Evolutionary conservation across 2,797 vertebrate genomes (phyloP), one percentile per base, ranked within the genome.

Genomic region (Zenarchopterus dispar): DNA sequence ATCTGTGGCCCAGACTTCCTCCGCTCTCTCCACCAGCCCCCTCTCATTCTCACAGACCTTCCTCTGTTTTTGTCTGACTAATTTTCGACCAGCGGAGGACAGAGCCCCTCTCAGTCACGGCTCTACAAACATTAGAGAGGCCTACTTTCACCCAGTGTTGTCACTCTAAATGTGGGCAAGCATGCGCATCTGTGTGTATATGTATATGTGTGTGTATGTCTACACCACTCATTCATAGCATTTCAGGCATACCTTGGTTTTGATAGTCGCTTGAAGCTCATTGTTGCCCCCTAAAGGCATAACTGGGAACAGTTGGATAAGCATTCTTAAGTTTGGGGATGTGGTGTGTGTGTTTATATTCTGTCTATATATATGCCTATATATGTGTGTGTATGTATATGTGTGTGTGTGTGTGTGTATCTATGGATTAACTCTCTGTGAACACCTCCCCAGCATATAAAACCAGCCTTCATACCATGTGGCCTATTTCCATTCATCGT

Each of bases 1-100:
- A 93, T 94, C 93, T 84, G 45, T 58, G 56, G 73, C 73, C 84
- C 92, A 93, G 90, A 93, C 91, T 93, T 94, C 92, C 92, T 91
- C 67, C 73, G 66, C 76, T 69, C 67, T 69, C 56, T 59, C 68
- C 63, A 18, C 45, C 62, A 51, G 74, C 69, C 56, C 83, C 73
- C 83, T 70, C 67, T 71, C 56, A 70, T 76, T 84, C 78, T 87
- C 80, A 91, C 89, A 89, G 84, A 80, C 84, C 77, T 79, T 82
- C 73, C 82, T 84, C 80, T 84, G 78, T 88, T 84, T 81, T 79
- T 66, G 70, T 61, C 67, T 56, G 74, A 73, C 84, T 82, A 84
- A 72, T 87, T 87, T 90, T 88, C 86, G 86, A 85, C 62, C 46
- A 52, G 62, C 66, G 70, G 52, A 60, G 67, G 61, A 80, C 65